Base-by-base conservation (phyloP, 1,140 invertebrate genomes). In the Xylocopa sonorina region DNA sequence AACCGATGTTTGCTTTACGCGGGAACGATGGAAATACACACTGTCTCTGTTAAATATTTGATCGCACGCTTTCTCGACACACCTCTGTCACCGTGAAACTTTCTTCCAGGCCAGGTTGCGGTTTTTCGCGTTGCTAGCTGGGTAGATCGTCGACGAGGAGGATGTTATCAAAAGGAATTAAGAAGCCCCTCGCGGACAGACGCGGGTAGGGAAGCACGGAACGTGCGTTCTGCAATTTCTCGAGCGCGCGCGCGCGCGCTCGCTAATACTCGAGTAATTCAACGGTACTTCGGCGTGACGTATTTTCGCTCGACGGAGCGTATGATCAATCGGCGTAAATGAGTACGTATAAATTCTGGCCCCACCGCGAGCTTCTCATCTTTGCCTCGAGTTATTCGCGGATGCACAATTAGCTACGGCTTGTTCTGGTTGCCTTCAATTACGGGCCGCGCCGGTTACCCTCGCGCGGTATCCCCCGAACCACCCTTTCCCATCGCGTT, bases 251-350 rank as follows among this genome's bases (percentile, higher is more conserved):
- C 78, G 79, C 75, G 78, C 82, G 78, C 78, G 77, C 78, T 85
- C 75, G 82, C 83, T 72, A 85, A 84, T 80, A 81, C 83, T 85
- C 74, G 84, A 85, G 84, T 85, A 85, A 85, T 85, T 85, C 85
- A 85, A 79, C 84, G 83, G 83, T 85, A 85, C 74, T 85, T 85
- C 78, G 80, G 79, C 83, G 71, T 79, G 84, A 82, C 83, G 84
- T 84, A 80, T 85, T 85, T 84, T 85, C 83, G 82, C 82, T 85
- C 74, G 67, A 57, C 82, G 51, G 46, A 85, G 82, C 83, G 83
- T 58, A 84, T 85, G 82, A 84, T 83, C 83, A 81, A 85, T 85
- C 83, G 78, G 74, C 81, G 82, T 78, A 74, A 84, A 83, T 69
- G 78, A 80, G 78, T 74, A 78, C 82, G 77, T 84, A 83, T 80